phyloP scores from a whole-genome alignment of 2,797 vertebrate species.

The Cottoperca gobio region DNA sequence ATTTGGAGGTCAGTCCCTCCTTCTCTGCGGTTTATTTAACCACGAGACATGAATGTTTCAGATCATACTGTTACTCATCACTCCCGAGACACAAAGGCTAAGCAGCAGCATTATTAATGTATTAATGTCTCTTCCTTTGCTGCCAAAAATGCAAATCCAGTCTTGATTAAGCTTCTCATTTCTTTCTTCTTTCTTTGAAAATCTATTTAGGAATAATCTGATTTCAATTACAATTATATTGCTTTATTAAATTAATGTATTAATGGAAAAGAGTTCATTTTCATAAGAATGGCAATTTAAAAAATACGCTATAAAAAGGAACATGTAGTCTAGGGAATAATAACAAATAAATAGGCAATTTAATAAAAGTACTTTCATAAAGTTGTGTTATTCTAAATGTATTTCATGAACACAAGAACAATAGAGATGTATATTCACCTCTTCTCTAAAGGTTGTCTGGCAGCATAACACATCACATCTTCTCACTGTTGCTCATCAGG shows the following conservation, averaged over 20 bases:
- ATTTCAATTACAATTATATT: constrained; percentile 89
- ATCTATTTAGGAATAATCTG: constrained; percentile 90
- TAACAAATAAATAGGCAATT: background rate
- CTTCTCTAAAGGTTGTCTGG: constrained; percentile 4
- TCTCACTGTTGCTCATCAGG: constrained; percentile 4
- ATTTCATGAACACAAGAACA: background rate
- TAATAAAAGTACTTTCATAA: background rate
- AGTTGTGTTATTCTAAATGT: background rate
- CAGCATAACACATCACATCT: background rate
- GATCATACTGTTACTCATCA: constrained; percentile 65
- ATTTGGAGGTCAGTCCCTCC: constrained; percentile 62
- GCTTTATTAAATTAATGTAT: too few relatives aligned
- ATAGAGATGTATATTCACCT: background rate
- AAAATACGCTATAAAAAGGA: background rate
- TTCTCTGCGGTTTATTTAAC: constrained; percentile 55
- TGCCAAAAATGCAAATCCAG: constrained; percentile 88
- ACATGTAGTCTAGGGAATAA: background rate
- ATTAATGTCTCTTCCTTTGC: constrained; percentile 87
- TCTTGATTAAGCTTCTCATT: constrained; percentile 91
- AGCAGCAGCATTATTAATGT: constrained; percentile 88
- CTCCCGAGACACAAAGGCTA: constrained; percentile 70
- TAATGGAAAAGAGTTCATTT: constrained; percentile 24
- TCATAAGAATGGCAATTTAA: background rate
- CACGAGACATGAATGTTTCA: constrained; percentile 62
- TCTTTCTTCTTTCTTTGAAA: constrained; percentile 92